These are phyloP conservation scores for Fragum fragum DNA, from an alignment of 2,888 invertebrate species.

Conservation along the genomic window DNA sequence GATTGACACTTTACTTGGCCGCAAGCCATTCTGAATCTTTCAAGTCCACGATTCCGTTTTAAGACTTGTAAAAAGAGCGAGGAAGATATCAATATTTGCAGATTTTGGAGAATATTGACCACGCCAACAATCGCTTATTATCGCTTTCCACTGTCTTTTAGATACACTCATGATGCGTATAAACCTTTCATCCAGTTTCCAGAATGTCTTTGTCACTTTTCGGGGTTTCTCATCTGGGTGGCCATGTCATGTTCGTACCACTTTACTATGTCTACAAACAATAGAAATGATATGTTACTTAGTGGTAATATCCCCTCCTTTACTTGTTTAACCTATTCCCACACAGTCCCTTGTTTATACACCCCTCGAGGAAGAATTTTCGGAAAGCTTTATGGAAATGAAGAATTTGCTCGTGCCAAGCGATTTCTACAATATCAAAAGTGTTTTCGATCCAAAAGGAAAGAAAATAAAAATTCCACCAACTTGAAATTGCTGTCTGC, in stretches of 20 bases:
- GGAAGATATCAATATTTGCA: neutral
- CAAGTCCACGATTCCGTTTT: no score
- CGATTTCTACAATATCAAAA: no score
- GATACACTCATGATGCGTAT: neutral
- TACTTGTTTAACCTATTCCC: slow-evolving; percentile 1
- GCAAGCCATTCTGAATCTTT: no score
- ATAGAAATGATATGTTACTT: slow-evolving; percentile 16
- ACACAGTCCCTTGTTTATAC: no score
- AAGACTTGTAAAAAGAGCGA: no score
- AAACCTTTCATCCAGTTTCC: slow-evolving; percentile 24
- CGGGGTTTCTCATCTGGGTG: neutral
- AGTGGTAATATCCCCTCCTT: slow-evolving; percentile 4
- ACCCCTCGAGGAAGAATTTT: no score
- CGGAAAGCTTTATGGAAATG: no score
- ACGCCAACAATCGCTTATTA: neutral
- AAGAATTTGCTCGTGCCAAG: no score
- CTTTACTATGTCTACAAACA: slow-evolving; percentile 4
- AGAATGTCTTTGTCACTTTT: slow-evolving; percentile 1
- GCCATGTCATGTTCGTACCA: neutral
- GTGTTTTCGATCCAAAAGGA: no score
- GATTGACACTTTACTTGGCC: no score
- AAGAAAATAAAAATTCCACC: no score
- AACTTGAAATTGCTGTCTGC: no score
- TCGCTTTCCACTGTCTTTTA: neutral
- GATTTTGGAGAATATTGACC: slow-evolving; percentile 3